Percentiles rank a stretch among this genome's conserved stretches.
Evolutionary conservation across 2,113 vertebrate genomes (phyloP).

Genomic region (Rhea pennata): DNA sequence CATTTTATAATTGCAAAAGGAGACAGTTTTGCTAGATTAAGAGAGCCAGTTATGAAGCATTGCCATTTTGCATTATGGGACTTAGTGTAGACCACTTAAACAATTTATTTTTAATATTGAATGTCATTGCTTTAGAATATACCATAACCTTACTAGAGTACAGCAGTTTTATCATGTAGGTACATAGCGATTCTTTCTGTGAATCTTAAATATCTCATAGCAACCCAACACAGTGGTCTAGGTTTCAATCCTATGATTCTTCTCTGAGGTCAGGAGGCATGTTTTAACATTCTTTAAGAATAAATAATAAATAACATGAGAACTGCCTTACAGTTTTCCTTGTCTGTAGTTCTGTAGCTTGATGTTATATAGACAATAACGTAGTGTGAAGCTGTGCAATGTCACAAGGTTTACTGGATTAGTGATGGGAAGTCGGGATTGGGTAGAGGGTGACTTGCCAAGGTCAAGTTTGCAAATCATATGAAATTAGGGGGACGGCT

Average conservation of each 20-base stretch:
- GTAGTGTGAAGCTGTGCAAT: not conserved
- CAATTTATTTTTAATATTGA: not conserved
- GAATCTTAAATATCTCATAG: not conserved
- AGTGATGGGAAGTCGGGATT: not conserved
- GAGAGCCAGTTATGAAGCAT: not conserved
- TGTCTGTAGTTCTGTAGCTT: not conserved
- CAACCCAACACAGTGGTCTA: not conserved
- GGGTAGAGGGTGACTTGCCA: not conserved
- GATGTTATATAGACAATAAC: not conserved
- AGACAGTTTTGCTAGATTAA: not conserved
- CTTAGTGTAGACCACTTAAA: not conserved
- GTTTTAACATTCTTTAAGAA: not conserved
- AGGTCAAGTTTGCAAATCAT: not conserved
- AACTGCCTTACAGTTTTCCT: not conserved
- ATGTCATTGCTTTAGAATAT: not conserved
- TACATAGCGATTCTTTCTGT: not conserved
- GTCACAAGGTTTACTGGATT: not conserved
- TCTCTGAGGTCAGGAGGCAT: not conserved
- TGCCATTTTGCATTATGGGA: not conserved
- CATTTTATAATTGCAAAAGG: not conserved
- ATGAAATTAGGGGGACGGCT: not conserved
- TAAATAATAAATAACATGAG: accelerated
- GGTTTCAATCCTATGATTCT: not conserved
- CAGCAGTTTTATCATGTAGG: not conserved
- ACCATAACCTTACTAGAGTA: not conserved